A percentile compares a stretch with the other conserved stretches of the same genome.
Conservation (phyloP, 2,888 invertebrate genomes). For the Aleiodes leptofemur region DNA sequence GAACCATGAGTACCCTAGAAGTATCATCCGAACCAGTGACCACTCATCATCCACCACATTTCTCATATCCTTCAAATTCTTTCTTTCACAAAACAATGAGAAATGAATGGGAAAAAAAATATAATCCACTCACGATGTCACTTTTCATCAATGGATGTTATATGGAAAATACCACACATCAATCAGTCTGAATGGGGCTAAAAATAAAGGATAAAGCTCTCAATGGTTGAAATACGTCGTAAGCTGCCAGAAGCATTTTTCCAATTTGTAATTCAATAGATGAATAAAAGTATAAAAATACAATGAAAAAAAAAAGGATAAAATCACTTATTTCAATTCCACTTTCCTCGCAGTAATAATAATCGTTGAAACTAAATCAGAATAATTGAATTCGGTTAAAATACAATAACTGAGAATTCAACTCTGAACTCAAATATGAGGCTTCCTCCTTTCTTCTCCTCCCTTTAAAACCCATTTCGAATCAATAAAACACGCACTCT, state of each 20-base stretch:
- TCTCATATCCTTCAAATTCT: background rate
- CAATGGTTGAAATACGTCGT: conserved; percentile 19
- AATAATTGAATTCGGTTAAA: conserved; percentile 64
- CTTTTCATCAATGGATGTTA: background rate
- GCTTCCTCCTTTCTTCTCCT: conserved; percentile 61
- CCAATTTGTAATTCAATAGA: conserved; percentile 50
- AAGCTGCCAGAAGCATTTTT: conserved; percentile 5
- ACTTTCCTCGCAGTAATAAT: conserved; percentile 38
- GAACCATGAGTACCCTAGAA: background rate
- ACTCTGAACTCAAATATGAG: conserved; percentile 60
- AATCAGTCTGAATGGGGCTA: conserved; percentile 7
- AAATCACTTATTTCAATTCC: conserved; percentile 53
- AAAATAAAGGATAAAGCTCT: conserved; percentile 11
- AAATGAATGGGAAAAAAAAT: background rate
- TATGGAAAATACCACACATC: conserved; percentile 17
- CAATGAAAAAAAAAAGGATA: conserved; percentile 45
- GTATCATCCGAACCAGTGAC: background rate
- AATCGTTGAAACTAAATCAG: conserved; percentile 52
- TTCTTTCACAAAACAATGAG: background rate
- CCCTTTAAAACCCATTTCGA: conserved; percentile 43
- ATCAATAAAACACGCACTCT: conserved; percentile 55
- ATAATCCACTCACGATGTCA: background rate
- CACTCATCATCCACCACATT: conserved; percentile 13
- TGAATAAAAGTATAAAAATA: conserved; percentile 19
- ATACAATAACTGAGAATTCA: conserved; percentile 55